Percentiles rank a stretch among this genome's conserved stretches.
phyloP scores from a whole-genome alignment of 2,113 vertebrate species.

The Sminthopsis crassicaudata region DNA sequence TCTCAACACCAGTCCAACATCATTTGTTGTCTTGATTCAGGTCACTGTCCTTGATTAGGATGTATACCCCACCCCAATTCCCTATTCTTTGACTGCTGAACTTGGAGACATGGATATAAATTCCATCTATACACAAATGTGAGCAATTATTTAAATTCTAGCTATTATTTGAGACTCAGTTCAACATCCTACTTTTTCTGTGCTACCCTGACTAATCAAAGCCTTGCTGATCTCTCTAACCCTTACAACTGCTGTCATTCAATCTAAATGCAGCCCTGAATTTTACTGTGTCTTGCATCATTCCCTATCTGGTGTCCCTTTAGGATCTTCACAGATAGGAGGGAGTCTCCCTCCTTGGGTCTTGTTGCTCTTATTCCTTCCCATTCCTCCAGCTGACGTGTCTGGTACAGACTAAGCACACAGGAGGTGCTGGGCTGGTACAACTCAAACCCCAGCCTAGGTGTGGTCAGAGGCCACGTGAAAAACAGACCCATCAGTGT shows the following conservation, averaged over 20 bases:
- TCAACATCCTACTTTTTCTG: not conserved
- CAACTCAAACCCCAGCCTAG: not conserved
- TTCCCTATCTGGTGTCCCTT: not conserved
- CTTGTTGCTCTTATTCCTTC: not conserved
- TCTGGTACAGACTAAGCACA: not conserved
- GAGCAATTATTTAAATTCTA: not conserved
- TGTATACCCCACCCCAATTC: not conserved
- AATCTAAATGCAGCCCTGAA: not conserved
- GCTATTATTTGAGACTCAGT: not conserved
- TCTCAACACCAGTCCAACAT: not conserved
- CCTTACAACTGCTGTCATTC: too few relatives aligned
- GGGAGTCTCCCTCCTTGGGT: not conserved
- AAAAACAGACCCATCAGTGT: not conserved
- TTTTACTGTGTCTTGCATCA: not conserved
- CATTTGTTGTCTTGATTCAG: not conserved
- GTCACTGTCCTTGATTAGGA: not conserved
- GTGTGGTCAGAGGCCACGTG: not conserved
- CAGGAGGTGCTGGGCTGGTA: not conserved
- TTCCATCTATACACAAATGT: not conserved
- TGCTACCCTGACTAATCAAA: not conserved
- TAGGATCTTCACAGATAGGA: not conserved
- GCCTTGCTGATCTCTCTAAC: not conserved
- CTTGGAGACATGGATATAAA: not conserved
- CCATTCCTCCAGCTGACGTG: not conserved
- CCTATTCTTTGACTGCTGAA: not conserved